Evolutionary conservation across 2,113 vertebrate genomes (phyloP), one percentile per base, ranked within the genome.

Genomic region (Pygoscelis antarcticus): DNA sequence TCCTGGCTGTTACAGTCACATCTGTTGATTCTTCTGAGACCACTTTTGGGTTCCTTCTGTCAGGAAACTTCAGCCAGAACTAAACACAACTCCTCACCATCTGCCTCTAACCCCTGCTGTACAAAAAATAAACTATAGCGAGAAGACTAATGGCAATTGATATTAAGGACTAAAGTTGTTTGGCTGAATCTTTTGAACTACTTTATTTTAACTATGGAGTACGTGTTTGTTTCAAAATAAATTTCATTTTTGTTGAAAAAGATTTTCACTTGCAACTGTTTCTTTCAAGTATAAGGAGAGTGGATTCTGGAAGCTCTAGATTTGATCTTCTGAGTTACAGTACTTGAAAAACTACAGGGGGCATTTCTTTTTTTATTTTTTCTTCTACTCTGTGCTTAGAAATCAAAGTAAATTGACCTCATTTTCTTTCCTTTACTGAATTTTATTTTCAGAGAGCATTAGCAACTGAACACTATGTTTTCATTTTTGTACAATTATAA

Each of bases 381-480:
- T 42, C 14, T 82, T 92, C 65, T 75, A 44, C 51, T 74, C 32
- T 81, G 17, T 84, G 12, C 44, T 95, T 65, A 66, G n/a, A 92
- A 52, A 78, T 26, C 3, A 42, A 81, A 91, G 57, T 66, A 74
- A 89, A 95, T 71, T 83, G 58, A 62, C 21, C 26, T 61, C 1
- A 61, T 82, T 96, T 95, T 78, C 65, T 71, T 85, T 84, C 49
- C 20, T 87, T 81, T 85, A 49, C 46, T 85, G 60, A 80, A 29
- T 77, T 87, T 80, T 84, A 55, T 90, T 52, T 84, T 55, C 30
- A 60, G 47, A 89, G 17, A 70, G 8, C 22, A 51, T 83, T 92
- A 83, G 23, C 20, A 80, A 15, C 13, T 34, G 25, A 89, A 85
- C 46, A 29, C 5, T 60, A 13, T 26, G 51, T 9, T 84, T 93